A percentile compares a stretch with the other conserved stretches of the same genome.
phyloP scores from a whole-genome alignment of 1,140 invertebrate species.

The Drosophila jambulina region DNA sequence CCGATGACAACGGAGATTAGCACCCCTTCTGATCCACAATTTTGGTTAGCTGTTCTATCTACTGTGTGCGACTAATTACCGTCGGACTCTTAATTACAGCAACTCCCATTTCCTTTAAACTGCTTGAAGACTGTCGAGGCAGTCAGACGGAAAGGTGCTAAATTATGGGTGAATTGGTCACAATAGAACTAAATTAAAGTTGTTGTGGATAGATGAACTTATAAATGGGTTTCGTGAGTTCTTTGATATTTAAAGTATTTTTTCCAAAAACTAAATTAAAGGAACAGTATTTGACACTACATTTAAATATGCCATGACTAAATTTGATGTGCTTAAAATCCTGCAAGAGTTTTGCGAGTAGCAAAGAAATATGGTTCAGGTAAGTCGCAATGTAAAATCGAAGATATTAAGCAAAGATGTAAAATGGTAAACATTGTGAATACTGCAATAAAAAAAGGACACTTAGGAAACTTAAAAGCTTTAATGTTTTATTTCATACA shows the following conservation, averaged over 20 bases:
- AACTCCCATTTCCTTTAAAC: slow-evolving; percentile 26
- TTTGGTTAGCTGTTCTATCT: slow-evolving; percentile 27
- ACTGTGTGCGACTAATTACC: slow-evolving; percentile 58
- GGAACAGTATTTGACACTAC: neutral
- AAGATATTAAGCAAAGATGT: too few species aligned
- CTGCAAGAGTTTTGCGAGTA: too few species aligned
- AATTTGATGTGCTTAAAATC: neutral
- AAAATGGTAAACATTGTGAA: neutral
- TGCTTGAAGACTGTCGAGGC: slow-evolving; percentile 28
- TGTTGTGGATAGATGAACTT: neutral
- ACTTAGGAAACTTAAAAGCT: neutral
- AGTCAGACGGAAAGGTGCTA: slow-evolving; percentile 46
- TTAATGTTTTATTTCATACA: neutral
- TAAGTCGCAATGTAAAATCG: too few species aligned
- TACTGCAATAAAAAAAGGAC: neutral
- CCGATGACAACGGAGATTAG: slow-evolving; percentile 71
- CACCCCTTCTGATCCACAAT: slow-evolving; percentile 22
- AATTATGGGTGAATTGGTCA: neutral
- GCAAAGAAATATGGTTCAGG: too few species aligned
- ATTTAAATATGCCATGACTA: neutral
- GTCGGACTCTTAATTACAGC: slow-evolving; percentile 25
- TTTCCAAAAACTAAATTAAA: neutral
- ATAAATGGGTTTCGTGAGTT: neutral
- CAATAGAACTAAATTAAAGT: neutral
- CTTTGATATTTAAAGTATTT: neutral